A percentile compares a stretch with the other conserved stretches of the same genome.
These are phyloP conservation scores for Leptarthrus brevirostris DNA, from an alignment of 2,888 invertebrate genomes.

Conservation along the genomic window DNA sequence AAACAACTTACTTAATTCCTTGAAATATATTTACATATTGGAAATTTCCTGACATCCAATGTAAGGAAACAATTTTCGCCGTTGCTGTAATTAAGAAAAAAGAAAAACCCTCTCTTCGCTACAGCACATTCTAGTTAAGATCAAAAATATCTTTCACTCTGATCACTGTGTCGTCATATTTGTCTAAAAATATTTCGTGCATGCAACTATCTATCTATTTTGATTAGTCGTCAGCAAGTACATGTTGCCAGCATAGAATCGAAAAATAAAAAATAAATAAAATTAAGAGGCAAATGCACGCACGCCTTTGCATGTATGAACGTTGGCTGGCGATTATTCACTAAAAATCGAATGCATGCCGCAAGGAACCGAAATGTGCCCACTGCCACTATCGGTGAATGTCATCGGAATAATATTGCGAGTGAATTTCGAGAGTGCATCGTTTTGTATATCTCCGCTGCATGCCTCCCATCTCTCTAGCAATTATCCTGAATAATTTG, in stretches of 20 bases:
- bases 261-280: not conserved
- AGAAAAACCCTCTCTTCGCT: not conserved
- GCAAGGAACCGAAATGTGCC: constrained; percentile 41
- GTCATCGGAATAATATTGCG: constrained; percentile 42
- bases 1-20: too few species aligned
- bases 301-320: not conserved
- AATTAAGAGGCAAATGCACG: constrained; percentile 1
- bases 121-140: constrained; percentile 3
- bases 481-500: constrained; percentile 56
- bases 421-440: constrained; percentile 28
- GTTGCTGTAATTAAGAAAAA: not conserved
- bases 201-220: constrained; percentile 51
- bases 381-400: constrained; percentile 46
- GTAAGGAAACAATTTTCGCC: not conserved
- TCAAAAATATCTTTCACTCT: constrained; percentile 43
- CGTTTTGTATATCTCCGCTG: constrained; percentile 15
- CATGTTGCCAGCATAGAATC: constrained; percentile 9
- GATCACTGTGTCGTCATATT: constrained; percentile 50
- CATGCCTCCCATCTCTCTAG: constrained; percentile 45
- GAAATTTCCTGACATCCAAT: too few species aligned
- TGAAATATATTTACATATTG: too few species aligned
- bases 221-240: constrained; percentile 46
- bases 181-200: constrained; percentile 51
- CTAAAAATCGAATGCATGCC: constrained; percentile 26
- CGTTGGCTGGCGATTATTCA: not conserved